Base-by-base conservation (phyloP, 2,888 invertebrate genomes). In the Diachrysia chrysitis region DNA sequence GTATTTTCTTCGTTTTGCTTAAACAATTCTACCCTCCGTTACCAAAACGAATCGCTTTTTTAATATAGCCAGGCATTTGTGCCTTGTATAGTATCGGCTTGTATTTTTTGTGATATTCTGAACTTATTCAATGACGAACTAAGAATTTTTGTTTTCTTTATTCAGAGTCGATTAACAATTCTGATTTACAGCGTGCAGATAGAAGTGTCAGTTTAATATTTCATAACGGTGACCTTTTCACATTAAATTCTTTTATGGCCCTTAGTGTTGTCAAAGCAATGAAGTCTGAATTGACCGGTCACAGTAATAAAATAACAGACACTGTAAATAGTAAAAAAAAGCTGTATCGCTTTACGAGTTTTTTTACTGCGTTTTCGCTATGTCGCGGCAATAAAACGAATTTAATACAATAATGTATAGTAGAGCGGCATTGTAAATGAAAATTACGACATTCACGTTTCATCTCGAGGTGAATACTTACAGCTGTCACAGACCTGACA, bases 261-360 rank as follows among this genome's bases (percentile, higher is more conserved):
- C 73, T 62, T 71, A 67, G 60, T 78, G 66, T 58, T 58, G 58
- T 72, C 68, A 51, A 58, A 68, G 63, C 70, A 76, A 70, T 78
- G 71, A 77, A 73, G 74, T 71, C 75, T 66, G 66, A 79, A 80
- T 78, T 74, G 76, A 79, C 72, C 78, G 80, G 66, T 63, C 68
- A 71, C 58, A 70, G 83, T 82, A 81, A 84, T 88, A 85, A 85
- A 81, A 84, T 88, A 85, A 85, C 85, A 83, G 84, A 80, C 79
- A 83, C 78, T 80, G 81, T 83, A 84, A 85, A 86, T 82, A 81
- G 77, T 81, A 83, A 86, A 86, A 87, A 86, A 25, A n/a, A 83
- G 80, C 76, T 65, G 74, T 79, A 83, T 81, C 81, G 83, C 62
- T 91, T 91, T 86, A 92, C 85, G 86, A 85, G 74, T 46, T 68